Conservation (phyloP, 2,797 vertebrate genomes). For the Acrossocheilus wenchowensis region DNA sequence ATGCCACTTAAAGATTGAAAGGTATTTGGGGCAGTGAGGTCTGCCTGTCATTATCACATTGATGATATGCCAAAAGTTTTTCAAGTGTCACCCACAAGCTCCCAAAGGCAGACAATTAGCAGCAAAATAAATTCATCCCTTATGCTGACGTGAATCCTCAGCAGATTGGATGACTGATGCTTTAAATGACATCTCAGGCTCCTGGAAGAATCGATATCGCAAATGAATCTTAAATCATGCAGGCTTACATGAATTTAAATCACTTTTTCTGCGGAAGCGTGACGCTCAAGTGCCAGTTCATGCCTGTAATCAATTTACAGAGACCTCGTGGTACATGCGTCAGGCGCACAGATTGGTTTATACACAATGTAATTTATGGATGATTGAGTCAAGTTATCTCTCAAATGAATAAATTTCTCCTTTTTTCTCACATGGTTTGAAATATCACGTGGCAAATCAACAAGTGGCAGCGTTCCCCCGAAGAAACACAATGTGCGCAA, state of each 20-base stretch:
- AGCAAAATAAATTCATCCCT: conserved; percentile 55
- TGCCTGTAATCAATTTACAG: conserved; percentile 44
- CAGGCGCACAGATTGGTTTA: conserved; percentile 28
- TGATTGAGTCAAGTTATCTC: conserved; percentile 34
- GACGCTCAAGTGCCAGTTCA: conserved; percentile 40
- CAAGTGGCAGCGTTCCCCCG: background rate
- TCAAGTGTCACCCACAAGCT: conserved; percentile 48
- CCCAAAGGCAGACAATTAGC: conserved; percentile 52
- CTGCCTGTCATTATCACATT: conserved; percentile 59
- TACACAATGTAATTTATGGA: conserved; percentile 33
- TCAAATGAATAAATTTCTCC: background rate
- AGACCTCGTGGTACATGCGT: conserved; percentile 19
- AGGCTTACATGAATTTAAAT: conserved; percentile 52
- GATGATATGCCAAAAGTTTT: conserved; percentile 59
- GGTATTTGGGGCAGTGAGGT: conserved; percentile 34
- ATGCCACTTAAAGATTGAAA: conserved; percentile 47
- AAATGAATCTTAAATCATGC: conserved; percentile 57
- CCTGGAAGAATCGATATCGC: conserved; percentile 54
- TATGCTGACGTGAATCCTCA: conserved; percentile 57
- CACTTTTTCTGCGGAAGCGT: conserved; percentile 38
- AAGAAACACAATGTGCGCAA: background rate
- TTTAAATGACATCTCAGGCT: conserved; percentile 50
- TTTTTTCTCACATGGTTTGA: background rate
- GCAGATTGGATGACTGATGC: conserved; percentile 50
- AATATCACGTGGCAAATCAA: conserved; percentile 21